A percentile compares a stretch with the other conserved stretches of the same genome.
Conservation (phyloP, 1,140 invertebrate species). For the Teleopsis dalmanni region DNA sequence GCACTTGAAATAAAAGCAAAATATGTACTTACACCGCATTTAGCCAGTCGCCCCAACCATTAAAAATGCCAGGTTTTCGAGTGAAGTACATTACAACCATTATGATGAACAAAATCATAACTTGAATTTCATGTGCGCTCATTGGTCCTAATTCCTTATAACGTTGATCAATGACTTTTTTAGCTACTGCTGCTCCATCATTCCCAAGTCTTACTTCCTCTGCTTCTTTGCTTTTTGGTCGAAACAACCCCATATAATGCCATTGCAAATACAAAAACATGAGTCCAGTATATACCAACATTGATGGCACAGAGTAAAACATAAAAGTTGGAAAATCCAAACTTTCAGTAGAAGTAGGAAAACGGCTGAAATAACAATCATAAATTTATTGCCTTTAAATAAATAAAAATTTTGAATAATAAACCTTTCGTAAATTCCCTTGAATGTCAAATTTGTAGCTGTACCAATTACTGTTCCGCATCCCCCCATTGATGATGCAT, state of each 20-base stretch:
- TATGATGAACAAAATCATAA: constrained; percentile 67
- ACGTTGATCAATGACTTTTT: constrained; percentile 60
- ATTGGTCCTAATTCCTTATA: constrained; percentile 71
- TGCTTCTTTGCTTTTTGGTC: constrained; percentile 55
- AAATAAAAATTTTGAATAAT: constrained; percentile 4
- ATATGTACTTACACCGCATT: constrained; percentile 20
- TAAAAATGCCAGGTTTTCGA: constrained; percentile 58
- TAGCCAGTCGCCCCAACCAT: constrained; percentile 31
- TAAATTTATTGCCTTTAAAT: not conserved
- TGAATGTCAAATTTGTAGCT: constrained; percentile 80
- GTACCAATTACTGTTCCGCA: constrained; percentile 82
- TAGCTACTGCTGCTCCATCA: constrained; percentile 55
- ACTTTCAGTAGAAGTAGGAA: constrained; percentile 49
- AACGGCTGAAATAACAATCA: constrained; percentile 28
- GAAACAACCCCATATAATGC: constrained; percentile 65
- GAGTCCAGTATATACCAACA: constrained; percentile 63
- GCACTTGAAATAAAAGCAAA: not conserved
- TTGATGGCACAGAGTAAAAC: constrained; percentile 54
- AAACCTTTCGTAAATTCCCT: constrained; percentile 61
- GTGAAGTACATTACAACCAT: constrained; percentile 84
- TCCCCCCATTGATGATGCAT: constrained; percentile 74
- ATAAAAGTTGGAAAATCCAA: constrained; percentile 73
- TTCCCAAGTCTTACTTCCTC: constrained; percentile 49
- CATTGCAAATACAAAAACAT: constrained; percentile 67
- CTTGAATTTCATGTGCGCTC: constrained; percentile 70